Evolutionary conservation across 2,888 invertebrate species (phyloP), one percentile per base, ranked within the genome.

Genomic region (Eupithecia vulgata): DNA sequence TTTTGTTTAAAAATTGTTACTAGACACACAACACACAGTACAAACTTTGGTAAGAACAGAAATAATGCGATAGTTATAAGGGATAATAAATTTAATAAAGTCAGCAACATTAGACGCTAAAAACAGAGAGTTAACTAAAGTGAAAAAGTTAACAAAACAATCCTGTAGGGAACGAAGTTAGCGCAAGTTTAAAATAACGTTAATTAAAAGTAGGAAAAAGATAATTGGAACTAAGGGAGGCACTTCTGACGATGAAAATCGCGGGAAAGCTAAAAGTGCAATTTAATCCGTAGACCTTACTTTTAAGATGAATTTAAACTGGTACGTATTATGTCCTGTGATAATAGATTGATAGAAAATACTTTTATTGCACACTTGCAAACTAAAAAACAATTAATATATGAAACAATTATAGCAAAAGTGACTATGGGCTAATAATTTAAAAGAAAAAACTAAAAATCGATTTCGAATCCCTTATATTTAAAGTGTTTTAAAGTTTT

Each of bases 141-240:
- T 70, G 67, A 37, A 67, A 37, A 70, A 67, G 67, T 67, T 73
- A 72, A 64, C 62, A 30, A 57, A 65, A 40, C n/a, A 40, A 42
- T 65, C 45, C 45, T 21, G 6, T 30, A 65, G 37, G 71, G 68
- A 68, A 66, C 35, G 59, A 71, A 74, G 37, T 70, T 48, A 68
- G n/a, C n/a, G 30, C 17, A 45, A 65, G 48, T 62, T 48, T 74
- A 68, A 71, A 71, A 71, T 71, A 68, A 62, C 62, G 35, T 74
- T 74, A 61, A 71, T 75, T 74, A 74, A 69, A 74, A 74, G 69
- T 71, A n/a, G 30, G 37, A 68, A 68, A 34, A 59, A 66, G 66
- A 66, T 71, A 71, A 74, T 74, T 74, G 71, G 62, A 67, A 69
- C 52, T 21, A 67, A 69, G 65, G 30, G 67, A 70, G 64, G 25